Percentiles rank a stretch among this genome's conserved stretches.
phyloP scores from a whole-genome alignment of 2,888 invertebrate genomes.

The Dolichomitus sp. region DNA sequence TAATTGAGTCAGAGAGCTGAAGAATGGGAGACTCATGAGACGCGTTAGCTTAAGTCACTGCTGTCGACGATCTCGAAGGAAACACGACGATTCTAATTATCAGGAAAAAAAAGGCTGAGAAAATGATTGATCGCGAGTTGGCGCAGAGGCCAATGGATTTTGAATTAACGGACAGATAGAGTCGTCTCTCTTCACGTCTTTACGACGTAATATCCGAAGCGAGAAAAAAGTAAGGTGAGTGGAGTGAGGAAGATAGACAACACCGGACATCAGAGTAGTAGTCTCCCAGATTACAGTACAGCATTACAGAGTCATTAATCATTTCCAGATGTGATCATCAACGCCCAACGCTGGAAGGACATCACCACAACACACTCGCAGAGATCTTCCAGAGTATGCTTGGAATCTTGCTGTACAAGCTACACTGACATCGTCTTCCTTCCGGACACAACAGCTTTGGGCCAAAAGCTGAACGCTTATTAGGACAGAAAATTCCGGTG shows the following conservation, averaged over 20 bases:
- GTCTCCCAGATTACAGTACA: constrained; percentile 50
- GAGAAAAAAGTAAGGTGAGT: constrained; percentile 11
- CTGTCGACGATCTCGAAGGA: constrained; percentile 46
- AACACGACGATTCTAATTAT: constrained; percentile 61
- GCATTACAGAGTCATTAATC: constrained; percentile 65
- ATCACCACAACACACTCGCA: constrained; percentile 10
- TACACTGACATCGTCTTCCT: constrained; percentile 13
- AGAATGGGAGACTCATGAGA: constrained; percentile 1
- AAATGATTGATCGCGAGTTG: constrained; percentile 58
- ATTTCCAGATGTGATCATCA: constrained; percentile 65
- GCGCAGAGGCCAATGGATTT: constrained; percentile 39
- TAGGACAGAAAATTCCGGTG: constrained; percentile 57
- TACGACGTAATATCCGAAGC: constrained; percentile 15
- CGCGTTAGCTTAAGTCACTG: constrained; percentile 5
- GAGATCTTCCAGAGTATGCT: not conserved
- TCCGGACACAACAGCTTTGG: not conserved
- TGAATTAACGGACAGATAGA: constrained; percentile 61
- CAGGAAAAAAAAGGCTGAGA: not conserved
- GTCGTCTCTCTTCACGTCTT: constrained; percentile 55
- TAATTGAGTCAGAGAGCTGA: constrained; percentile 49
- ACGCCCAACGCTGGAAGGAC: constrained; percentile 59
- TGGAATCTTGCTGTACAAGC: not conserved
- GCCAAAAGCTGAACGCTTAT: constrained; percentile 21
- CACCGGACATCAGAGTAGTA: constrained; percentile 55
- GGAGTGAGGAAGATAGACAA: constrained; percentile 8